Percentiles rank a stretch among this genome's conserved stretches.
Conservation (phyloP, 2,113 vertebrate genomes). For the Chunga burmeisteri region DNA sequence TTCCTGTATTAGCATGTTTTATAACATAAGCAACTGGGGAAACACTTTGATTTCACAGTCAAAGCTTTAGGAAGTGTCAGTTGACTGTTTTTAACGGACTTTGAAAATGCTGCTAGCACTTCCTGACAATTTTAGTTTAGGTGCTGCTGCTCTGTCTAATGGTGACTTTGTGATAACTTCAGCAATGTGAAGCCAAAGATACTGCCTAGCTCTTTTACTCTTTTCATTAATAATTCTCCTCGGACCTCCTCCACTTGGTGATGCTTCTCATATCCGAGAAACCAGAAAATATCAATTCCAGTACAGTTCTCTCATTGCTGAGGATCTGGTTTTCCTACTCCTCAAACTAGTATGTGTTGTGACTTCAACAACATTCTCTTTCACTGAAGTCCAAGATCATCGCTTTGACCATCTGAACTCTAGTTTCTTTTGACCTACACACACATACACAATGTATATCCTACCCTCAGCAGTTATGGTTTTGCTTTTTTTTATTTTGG, state of each 20-base stretch:
- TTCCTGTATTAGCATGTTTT: not conserved
- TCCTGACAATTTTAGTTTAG: not conserved
- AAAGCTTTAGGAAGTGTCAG: not conserved
- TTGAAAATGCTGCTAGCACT: not conserved
- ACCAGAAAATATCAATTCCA: not conserved
- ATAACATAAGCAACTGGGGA: not conserved
- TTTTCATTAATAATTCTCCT: not conserved
- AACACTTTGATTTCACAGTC: not conserved
- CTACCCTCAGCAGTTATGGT: rapidly evolving
- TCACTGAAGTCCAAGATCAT: not conserved
- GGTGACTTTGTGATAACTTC: not conserved
- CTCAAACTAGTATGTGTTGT: not conserved
- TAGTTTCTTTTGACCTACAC: not conserved
- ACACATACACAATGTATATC: not conserved
- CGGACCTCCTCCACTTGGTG: not conserved
- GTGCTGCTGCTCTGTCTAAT: not conserved
- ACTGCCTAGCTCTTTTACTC: not conserved
- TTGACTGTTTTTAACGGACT: not conserved
- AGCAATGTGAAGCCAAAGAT: not conserved
- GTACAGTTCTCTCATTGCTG: not conserved
- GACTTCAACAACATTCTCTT: not conserved
- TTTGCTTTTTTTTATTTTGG: not conserved
- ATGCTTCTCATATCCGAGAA: not conserved
- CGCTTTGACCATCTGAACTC: not conserved
- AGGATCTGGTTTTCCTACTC: not conserved